phyloP scores from a whole-genome alignment of 2,113 vertebrate species.

The Columbina picui region DNA sequence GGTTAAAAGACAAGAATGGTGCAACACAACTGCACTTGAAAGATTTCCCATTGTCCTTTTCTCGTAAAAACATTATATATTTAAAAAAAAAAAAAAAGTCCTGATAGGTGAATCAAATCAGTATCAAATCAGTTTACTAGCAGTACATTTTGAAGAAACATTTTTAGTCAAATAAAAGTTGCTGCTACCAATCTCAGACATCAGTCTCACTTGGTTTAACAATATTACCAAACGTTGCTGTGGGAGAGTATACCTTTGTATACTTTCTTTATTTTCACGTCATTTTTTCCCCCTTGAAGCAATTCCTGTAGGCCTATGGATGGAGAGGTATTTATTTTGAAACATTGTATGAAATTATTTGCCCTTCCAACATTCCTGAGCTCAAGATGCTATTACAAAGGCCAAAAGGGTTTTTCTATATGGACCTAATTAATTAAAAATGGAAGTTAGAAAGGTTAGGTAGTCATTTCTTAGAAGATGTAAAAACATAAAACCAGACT shows the following conservation, averaged over 20 bases:
- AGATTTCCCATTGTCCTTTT: not conserved
- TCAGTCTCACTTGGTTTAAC: not conserved
- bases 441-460: not conserved
- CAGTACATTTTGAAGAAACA: not conserved
- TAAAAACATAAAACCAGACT: not conserved
- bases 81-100: not conserved
- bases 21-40: not conserved
- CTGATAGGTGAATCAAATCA: not conserved
- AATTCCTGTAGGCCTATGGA: not conserved
- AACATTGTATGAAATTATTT: not conserved
- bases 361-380: not conserved
- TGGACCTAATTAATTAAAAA: slow-evolving; percentile 45
- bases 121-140: not conserved
- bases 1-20: slow-evolving; percentile 36
- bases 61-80: not conserved
- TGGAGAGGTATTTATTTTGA: not conserved
- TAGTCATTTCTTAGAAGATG: slow-evolving; percentile 14
- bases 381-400: not conserved
- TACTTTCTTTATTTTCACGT: not conserved
- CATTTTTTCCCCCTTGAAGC: not conserved
- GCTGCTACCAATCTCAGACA: not conserved
- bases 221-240: not conserved
- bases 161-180: not conserved
- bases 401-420: not conserved
- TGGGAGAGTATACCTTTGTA: not conserved